Percentiles rank a stretch among this genome's conserved stretches.
Conservation (phyloP, 2,113 vertebrate species). For the Bambusicola thoracicus region DNA sequence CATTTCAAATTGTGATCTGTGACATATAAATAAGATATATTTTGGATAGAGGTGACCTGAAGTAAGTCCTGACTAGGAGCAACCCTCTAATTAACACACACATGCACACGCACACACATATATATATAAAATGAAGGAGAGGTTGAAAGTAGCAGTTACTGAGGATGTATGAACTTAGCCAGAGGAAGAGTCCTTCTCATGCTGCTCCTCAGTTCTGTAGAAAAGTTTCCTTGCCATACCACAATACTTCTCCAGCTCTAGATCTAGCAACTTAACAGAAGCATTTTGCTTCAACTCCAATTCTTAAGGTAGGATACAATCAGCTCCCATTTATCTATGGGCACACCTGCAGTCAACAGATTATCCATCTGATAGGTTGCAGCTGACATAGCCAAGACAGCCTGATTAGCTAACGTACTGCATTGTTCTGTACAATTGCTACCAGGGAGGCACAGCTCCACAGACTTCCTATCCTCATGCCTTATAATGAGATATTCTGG, state of each 20-base stretch:
- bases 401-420: background rate
- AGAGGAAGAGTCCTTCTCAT: background rate
- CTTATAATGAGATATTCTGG: background rate
- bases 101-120: too few relatives aligned
- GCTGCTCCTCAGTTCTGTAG: background rate
- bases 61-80: background rate
- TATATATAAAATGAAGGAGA: background rate
- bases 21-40: background rate
- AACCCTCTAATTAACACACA: too few relatives aligned
- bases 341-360: background rate
- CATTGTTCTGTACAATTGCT: background rate
- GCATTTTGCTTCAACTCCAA: background rate
- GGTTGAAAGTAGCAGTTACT: background rate
- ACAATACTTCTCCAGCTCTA: background rate
- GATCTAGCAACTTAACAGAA: background rate
- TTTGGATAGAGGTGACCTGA: background rate
- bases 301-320: background rate
- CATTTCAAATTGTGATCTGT: background rate
- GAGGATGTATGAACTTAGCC: background rate
- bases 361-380: background rate
- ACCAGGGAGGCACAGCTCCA: background rate
- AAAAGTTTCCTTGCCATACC: background rate
- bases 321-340: background rate
- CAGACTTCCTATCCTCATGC: background rate
- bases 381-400: background rate